Base-by-base conservation (phyloP, 2,113 vertebrate species). In the Naja naja region DNA sequence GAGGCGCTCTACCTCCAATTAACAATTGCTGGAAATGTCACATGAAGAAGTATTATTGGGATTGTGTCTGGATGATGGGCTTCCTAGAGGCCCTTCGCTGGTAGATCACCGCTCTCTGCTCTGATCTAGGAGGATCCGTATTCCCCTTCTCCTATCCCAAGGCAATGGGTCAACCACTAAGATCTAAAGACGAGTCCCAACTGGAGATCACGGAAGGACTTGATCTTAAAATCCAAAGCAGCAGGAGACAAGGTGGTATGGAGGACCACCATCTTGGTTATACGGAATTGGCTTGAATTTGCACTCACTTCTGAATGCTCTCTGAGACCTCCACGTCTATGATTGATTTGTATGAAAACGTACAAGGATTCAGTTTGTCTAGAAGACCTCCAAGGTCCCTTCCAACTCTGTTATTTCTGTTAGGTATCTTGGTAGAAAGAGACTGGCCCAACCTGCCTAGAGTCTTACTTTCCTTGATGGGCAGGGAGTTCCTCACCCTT, bases 351-450 rank as follows among this genome's bases (percentile, higher is more conserved):
- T 27, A 0, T 58, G 88, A 0, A 0, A 87, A 5, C 86, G 93
- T 92, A 0, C 30, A 90, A 47, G 14, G 85, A 56, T 93, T 90
- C 22, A 22, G 20, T 43, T 34, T 5, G 30, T 69, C 64, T 34
- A 34, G 64, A 18, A 34, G 64, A 69, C 5, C 64, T 69, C 14
- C 14, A 64, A 12, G 3, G 58, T 30, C 58, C 58, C 58, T 60
- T 11, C 58, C 58, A 64, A 64, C 60, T n/a, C 30, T 16, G 60
- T n/a, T n/a, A 16, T n/a, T n/a, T 69, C 64, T 69, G 30, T 64
- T 94, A 27, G 95, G 14, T 52, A 93, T 3, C 86, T 85, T 85
- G 22, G 60, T 88, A 93, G 93, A 95, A 96, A 94, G 10, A 0
- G 16, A 12, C n/a, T 87, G 1, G 87, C 95, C 95, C 5, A 89